These are phyloP conservation scores for Catharus fuscescens DNA, from an alignment of 2,113 vertebrate genomes.

Conservation along the genomic window DNA sequence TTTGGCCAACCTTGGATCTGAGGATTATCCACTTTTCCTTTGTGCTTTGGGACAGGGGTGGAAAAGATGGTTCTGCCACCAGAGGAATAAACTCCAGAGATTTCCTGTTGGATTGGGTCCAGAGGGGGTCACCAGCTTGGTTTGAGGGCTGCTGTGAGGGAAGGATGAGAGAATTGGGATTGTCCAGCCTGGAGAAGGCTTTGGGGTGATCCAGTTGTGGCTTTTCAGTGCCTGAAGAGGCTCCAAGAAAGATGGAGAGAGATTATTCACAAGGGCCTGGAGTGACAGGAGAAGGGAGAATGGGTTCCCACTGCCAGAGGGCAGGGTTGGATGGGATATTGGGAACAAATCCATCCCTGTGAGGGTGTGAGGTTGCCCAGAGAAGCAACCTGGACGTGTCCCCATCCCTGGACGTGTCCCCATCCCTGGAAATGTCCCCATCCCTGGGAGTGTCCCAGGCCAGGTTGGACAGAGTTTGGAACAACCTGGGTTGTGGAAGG, in stretches of 20 bases:
- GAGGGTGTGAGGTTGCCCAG: background rate
- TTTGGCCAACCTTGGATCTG: background rate
- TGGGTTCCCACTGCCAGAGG: background rate
- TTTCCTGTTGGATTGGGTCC: background rate
- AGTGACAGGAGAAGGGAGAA: background rate
- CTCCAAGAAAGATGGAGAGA: background rate
- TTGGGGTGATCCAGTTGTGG: background rate
- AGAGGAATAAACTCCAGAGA: background rate
- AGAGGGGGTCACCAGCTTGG: too few species aligned
- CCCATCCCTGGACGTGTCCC: background rate
- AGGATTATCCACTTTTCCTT: background rate
- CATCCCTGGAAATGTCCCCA: too few species aligned
- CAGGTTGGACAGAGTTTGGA: background rate
- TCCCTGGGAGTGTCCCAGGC: background rate
- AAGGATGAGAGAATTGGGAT: background rate
- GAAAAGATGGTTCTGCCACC: background rate
- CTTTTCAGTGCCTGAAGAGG: background rate
- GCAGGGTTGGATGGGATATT: background rate
- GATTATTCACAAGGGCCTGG: background rate
- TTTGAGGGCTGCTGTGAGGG: background rate
- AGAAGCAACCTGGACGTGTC: background rate
- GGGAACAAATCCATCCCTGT: background rate
- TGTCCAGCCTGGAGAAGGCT: background rate
- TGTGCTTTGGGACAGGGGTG: background rate
- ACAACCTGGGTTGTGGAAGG: accelerated